Base-by-base conservation (phyloP, 1,140 invertebrate genomes). In the Monochamus saltuarius region DNA sequence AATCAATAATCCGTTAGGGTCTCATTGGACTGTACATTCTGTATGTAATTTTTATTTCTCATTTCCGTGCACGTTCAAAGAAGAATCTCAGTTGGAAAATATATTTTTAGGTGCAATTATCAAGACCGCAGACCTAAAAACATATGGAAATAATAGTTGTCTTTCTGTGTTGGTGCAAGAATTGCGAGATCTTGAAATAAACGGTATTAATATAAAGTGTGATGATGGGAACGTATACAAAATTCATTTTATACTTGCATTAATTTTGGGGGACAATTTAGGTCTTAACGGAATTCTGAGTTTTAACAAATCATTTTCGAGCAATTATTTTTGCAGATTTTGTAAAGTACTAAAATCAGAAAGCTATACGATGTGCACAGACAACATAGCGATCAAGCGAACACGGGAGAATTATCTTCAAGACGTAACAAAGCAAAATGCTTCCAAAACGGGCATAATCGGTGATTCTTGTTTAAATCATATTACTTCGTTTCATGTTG, bases 1-100 rank as follows among this genome's bases (percentile, higher is more conserved):
- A 68, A 55, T 72, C 54, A 53, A 71, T 47, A 77, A 77, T 64
- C 67, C 71, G 22, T 58, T 77, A 19, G 70, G 74, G 11, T 61
- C 65, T 14, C 69, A 71, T 54, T 57, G 64, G 17, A 67, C 65
- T 4, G 55, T 67, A 8, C 59, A 74, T 42, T 75, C 73, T 68
- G 55, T 74, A 45, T 69, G 72, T 19, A 66, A 64, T 22, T 45
- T 72, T 4, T 74, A 77, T 61, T 39, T 68, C 43, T 60, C 56
- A 7, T 59, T 76, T 34, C 54, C 66, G 10, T 69, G 63, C 58
- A 54, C 76, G 36, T 71, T 74, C 39, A 61, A 56, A 16, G 40
- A 72, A 50, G 62, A 65, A 49, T 54, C 40, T 52, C 66, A 62
- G 9, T 53, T 61, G 59, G 60, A 71, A 29, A 72, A 74, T 57